phyloP scores from a whole-genome alignment of 1,140 invertebrate species.

The Drosophila kanapiae region DNA sequence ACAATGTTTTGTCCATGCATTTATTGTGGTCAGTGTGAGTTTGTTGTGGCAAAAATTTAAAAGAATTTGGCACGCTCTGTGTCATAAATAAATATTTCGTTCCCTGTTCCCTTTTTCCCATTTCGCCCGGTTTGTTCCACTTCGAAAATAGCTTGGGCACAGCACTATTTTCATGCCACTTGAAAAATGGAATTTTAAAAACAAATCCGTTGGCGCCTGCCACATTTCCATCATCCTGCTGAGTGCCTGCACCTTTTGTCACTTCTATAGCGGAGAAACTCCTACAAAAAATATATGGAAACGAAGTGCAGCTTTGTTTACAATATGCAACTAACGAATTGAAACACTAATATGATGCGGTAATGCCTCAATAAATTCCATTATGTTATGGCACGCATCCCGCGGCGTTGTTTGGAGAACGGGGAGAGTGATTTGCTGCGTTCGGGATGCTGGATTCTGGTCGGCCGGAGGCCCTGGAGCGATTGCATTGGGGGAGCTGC shows the following conservation, averaged over 20 bases:
- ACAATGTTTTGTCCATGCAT: constrained; percentile 31
- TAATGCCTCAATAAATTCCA: constrained; percentile 63
- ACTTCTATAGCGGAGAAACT: background rate
- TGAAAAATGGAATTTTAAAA: constrained; percentile 14
- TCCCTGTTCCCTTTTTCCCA: constrained; percentile 43
- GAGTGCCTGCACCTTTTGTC: constrained; percentile 32
- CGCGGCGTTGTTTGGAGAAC: constrained; percentile 13
- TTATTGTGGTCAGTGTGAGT: background rate
- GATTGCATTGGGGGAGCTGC: constrained; percentile 21
- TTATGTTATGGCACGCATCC: constrained; percentile 52
- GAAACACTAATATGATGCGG: constrained; percentile 40
- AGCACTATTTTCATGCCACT: constrained; percentile 15
- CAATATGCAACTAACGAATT: constrained; percentile 46
- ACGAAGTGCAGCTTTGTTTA: constrained; percentile 52
- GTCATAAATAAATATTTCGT: constrained; percentile 60
- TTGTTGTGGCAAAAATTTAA: constrained; percentile 14
- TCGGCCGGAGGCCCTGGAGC: background rate
- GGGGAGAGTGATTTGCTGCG: constrained; percentile 3
- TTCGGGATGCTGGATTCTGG: background rate
- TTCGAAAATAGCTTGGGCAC: constrained; percentile 30
- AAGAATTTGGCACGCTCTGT: constrained; percentile 51
- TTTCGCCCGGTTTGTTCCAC: constrained; percentile 56
- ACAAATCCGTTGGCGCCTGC: constrained; percentile 61
- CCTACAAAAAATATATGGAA: background rate
- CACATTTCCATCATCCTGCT: constrained; percentile 39